Base-by-base conservation (phyloP, 2,797 vertebrate species). In the Silurus lanzhouensis region DNA sequence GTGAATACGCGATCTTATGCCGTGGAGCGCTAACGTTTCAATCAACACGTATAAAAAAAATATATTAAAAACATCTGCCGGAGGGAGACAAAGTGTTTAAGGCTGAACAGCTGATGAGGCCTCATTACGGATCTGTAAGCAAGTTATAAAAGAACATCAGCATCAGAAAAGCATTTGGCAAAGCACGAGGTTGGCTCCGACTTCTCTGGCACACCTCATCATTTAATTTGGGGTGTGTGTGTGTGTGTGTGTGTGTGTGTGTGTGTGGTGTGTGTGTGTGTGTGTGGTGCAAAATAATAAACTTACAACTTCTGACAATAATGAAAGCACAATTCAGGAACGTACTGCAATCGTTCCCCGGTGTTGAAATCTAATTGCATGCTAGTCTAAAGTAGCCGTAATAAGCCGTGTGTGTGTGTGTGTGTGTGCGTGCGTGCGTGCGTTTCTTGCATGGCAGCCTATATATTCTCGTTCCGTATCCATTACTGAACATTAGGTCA, bases 151-250 rank as follows among this genome's bases (percentile, higher is more conserved):
- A 84, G 60, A 66, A 76, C 48, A 66, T 64, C 72, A 87, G 44
- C 64, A 68, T 25, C 63, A 31, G 19, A 83, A 77, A 67, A 63
- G 19, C 66, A 83, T 79, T 86, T 83, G 85, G 75, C 82, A 52
- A 79, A 79, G 82, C 66, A 79, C 52, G 38, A 71, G 58, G 70
- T 87, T 67, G 60, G 66, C 80, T 72, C 46, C 27, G 55, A 79
- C 12, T 60, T 27, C 46, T 83, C 72, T 85, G 80, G 55, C 76
- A 82, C 60, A 76, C 55, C 80, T 81, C 44, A 71, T 70, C 58
- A 60, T 83, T 87, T 81, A 84, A 72, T 81, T 81, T 5, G 3
- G n/a, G 72, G 27, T 79, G 25, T 74, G 20, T 74, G 0, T 72
- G 3, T 48, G 20, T 72, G 20, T 74, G 71, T 52, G 71, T 46